Evolutionary conservation across 2,113 vertebrate genomes (phyloP).

Genomic region (Todiramphus chloris): DNA sequence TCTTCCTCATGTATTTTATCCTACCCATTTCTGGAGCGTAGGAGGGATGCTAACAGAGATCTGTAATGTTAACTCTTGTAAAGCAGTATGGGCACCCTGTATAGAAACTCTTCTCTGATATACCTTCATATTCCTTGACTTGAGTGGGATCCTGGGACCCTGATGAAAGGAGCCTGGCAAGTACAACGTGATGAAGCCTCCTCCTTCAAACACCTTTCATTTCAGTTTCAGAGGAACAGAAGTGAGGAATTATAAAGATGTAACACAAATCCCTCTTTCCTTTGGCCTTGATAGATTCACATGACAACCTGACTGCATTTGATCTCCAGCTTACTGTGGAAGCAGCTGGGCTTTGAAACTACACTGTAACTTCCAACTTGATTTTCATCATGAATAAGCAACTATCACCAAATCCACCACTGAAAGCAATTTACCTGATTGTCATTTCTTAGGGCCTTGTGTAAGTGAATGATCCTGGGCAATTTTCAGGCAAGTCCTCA

Average conservation of each 20-base stretch:
- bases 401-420: not conserved
- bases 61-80: not conserved
- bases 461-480: not conserved
- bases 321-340: not conserved
- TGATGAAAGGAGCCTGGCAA: not conserved
- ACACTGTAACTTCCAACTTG: not conserved
- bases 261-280: not conserved
- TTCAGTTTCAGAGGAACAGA: not conserved
- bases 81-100: not conserved
- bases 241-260: not conserved
- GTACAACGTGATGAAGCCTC: not conserved
- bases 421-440: not conserved
- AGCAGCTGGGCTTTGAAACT: conserved; percentile 3
- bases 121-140: not conserved
- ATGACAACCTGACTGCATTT: not conserved
- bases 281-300: not conserved
- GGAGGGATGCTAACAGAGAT: not conserved
- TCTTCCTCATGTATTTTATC: not conserved
- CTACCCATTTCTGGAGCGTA: not conserved
- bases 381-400: not conserved
- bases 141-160: not conserved
- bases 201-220: not conserved
- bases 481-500: not conserved
- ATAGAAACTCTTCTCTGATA: not conserved
- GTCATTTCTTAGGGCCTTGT: not conserved